Evolutionary conservation across 1,140 invertebrate genomes (phyloP), one percentile per base, ranked within the genome.

Genomic region (Nebria ingens): DNA sequence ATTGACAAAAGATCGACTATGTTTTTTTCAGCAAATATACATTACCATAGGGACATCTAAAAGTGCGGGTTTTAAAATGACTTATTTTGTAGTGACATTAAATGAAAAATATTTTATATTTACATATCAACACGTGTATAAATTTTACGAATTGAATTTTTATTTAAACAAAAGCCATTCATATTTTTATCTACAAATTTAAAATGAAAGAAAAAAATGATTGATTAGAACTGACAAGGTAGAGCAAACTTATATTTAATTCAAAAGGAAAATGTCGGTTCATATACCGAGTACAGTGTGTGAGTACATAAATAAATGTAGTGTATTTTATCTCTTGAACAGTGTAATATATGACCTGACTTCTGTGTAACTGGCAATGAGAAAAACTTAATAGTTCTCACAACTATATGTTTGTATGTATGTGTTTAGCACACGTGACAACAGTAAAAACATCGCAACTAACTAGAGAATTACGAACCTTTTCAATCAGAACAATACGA

Each of bases 361-460:
- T 45, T 17, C 40, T 17, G 40, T 45, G 40, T 12, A 45, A 17
- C 6, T 45, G 9, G 40, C 17, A 45, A 17, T 17, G 40, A n/a
- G 40, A 45, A 45, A 45, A 45, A 45, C 40, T 45, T 45, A 45
- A 45, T 45, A 45, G 40, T 45, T 45, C 40, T 45, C 17, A 45
- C 40, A 45, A 45, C 40, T 45, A 17, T 45, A 12, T 45, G 40
- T 45, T 45, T 45, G 40, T 45, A 4, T 45, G 9, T 17, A n/a
- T 12, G 6, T 45, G 40, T 45, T 45, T 45, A 45, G 9, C 40
- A 45, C 40, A 45, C 40, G 40, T 45, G 40, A 45, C 40, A 45
- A 17, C 40, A 17, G 40, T 17, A 45, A 45, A 45, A 45, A 45
- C 40, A 45, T 45, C 40, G 15, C 40, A 45, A 9, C 15, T 12